Base-by-base conservation (phyloP, 2,797 vertebrate genomes). In the Echiichthys vipera region DNA sequence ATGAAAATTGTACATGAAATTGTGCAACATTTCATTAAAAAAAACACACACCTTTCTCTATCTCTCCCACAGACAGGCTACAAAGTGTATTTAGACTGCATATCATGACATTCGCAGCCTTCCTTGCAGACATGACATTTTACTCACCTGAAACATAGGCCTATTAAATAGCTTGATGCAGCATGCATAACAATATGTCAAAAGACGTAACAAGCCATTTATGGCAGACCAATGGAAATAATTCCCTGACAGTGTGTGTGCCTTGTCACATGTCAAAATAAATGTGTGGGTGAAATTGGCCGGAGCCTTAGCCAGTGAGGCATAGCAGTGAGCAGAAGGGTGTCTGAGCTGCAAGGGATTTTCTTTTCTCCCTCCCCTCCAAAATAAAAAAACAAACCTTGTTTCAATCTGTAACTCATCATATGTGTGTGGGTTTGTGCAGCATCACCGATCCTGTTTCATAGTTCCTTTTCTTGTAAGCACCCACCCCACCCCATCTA, bases 261-360 rank as follows among this genome's bases (percentile, higher is more conserved):
- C 62, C 75, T 79, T 87, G 84, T 90, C 89, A 92, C 74, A 91
- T 93, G 92, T 93, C 91, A 93, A 88, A 91, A 89, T 88, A 90
- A 84, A 84, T 70, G 84, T 86, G 81, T 86, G 83, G 84, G 83
- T 77, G 90, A 90, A 90, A 89, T 85, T 88, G 86, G 77, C 88
- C 84, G 81, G 74, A 90, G 83, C 85, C 59, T 55, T 43, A 84
- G 73, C 78, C 87, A 88, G 77, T 87, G 91, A 92, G 81, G 84
- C 90, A 77, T 88, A 91, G 85, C 84, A 37, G 37, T 57, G 66
- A 80, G 71, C 70, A 62, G 69, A 81, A 61, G 61, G 63, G 46
- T 71, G 78, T 65, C 77, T 74, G 62, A 61, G n/a, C 68, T 65
- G 78, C 56, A 84, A 84, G 72, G 66, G 65, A 84, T 74, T 63